Conservation (phyloP, 2,888 invertebrate species). For the Apoderus coryli region DNA sequence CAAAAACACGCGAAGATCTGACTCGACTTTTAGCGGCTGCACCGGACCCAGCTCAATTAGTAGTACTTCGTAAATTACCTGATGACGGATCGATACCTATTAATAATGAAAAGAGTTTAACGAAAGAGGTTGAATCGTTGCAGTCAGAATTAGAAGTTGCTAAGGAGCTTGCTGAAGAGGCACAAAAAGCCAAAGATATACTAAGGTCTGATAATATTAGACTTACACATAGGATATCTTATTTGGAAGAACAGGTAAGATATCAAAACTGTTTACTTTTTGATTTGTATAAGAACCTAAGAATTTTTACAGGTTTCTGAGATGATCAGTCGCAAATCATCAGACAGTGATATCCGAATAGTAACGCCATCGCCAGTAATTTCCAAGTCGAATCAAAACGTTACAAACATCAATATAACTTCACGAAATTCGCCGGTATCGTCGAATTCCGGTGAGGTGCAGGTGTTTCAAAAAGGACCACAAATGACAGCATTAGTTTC, state of each 20-base stretch:
- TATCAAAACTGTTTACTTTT: slow-evolving; percentile 21
- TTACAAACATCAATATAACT: slow-evolving; percentile 57
- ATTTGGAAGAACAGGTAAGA: slow-evolving; percentile 77
- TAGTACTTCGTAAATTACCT: slow-evolving; percentile 38
- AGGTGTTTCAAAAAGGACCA: slow-evolving; percentile 64
- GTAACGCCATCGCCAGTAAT: slow-evolving; percentile 26
- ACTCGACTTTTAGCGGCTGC: slow-evolving; percentile 47
- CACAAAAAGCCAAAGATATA: slow-evolving; percentile 46
- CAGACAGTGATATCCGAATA: slow-evolving; percentile 23
- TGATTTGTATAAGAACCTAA: slow-evolving; percentile 1
- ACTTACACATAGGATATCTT: slow-evolving; percentile 75
- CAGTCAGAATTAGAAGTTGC: slow-evolving; percentile 44
- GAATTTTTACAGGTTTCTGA: slow-evolving; percentile 28
- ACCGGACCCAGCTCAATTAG: slow-evolving; percentile 48
- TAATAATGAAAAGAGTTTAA: slow-evolving; percentile 3
- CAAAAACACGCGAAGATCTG: slow-evolving; percentile 55
- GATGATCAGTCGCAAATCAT: slow-evolving; percentile 34
- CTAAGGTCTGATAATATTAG: slow-evolving; percentile 67
- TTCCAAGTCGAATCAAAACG: slow-evolving; percentile 44
- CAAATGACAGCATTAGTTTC: slow-evolving; percentile 63
- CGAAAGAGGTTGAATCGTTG: slow-evolving; percentile 38
- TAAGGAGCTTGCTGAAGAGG: slow-evolving; percentile 45
- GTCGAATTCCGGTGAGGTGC: slow-evolving; percentile 29
- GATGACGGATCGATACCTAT: slow-evolving; percentile 24
- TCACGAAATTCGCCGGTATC: slow-evolving; percentile 34